These are phyloP conservation scores for Acyrthosiphon pisum DNA, from an alignment of 1,140 invertebrate genomes.

Conservation along the genomic window DNA sequence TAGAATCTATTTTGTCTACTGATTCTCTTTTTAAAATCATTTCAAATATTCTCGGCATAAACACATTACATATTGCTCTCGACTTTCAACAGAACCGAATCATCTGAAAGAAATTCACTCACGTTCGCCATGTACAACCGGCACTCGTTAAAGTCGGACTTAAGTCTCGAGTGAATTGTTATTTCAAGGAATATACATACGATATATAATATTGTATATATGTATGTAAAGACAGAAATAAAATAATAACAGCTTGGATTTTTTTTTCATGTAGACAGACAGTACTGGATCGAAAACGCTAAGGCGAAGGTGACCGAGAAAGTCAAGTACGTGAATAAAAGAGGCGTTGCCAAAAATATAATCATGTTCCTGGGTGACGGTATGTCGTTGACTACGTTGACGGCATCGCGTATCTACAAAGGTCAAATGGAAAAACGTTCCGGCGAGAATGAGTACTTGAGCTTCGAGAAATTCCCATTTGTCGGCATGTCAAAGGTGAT, in stretches of 20 bases:
- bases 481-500: conserved; percentile 76
- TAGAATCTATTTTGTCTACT: not conserved
- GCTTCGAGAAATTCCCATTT: conserved; percentile 80
- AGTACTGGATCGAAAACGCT: conserved; percentile 59
- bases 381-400: conserved; percentile 75
- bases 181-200: not conserved
- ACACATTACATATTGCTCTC: not conserved
- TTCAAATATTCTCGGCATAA: not conserved
- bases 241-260: not conserved
- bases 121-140: not conserved
- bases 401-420: conserved; percentile 72
- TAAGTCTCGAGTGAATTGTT: conserved; percentile 24
- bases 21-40: not conserved
- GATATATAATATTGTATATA: not conserved
- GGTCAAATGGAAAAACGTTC: conserved; percentile 67
- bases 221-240: not conserved
- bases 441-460: conserved; percentile 74
- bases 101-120: conserved; percentile 8
- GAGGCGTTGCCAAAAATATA: conserved; percentile 71
- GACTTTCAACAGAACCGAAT: not conserved
- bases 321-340: conserved; percentile 57
- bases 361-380: conserved; percentile 81
- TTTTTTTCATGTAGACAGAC: conserved; percentile 55
- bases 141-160: conserved; percentile 41
- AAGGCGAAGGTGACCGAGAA: conserved; percentile 57